Base-by-base conservation (phyloP, 1,140 invertebrate genomes). In the Hycleus phaleratus region DNA sequence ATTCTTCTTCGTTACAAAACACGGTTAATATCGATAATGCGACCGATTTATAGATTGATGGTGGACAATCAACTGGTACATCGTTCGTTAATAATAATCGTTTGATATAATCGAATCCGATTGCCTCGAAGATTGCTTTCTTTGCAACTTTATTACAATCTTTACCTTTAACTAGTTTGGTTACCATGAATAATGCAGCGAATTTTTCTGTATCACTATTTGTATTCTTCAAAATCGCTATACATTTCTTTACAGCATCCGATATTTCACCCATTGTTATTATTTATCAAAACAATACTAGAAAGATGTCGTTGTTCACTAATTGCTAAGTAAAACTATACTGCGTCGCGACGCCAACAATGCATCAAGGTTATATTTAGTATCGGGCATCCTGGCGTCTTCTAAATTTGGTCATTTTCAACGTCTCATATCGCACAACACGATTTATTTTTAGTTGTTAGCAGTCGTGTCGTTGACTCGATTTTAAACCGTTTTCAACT, bases 121-220 rank as follows among this genome's bases (percentile, higher is more conserved):
- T 93, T 0, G 88, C 87, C 75, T 93, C 87, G 67, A 94, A 93
- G 0, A 95, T 75, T n/a, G 86, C 76, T 67, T 85, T 86, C 66
- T 90, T 90, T 6, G 83, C 81, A 7, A 75, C 72, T 2, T 82
- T 71, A 56, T 82, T 84, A 67, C 89, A 88, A 62, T 92, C 85
- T 67, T 87, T 86, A 52, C 82, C 83, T 72, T 90, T 89, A 5
- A 93, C 82, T 48, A 93, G 69, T 73, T 94, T 93, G 0, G 91
- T 92, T 26, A 94, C 89, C 84, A 94, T 86, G 70, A 94, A 92
- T 2, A 95, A 77, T 0, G 86, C 89, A 5, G 91, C 91, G 74
- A 95, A 92, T 74, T 93, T 94, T 75, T 95, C 91, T 0, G 90
- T 93, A 73, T 94, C 91, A 65, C 81, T 87, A 55, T 81, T 81